Conservation (phyloP, 2,797 vertebrate species). For the Oreortyx pictus region DNA sequence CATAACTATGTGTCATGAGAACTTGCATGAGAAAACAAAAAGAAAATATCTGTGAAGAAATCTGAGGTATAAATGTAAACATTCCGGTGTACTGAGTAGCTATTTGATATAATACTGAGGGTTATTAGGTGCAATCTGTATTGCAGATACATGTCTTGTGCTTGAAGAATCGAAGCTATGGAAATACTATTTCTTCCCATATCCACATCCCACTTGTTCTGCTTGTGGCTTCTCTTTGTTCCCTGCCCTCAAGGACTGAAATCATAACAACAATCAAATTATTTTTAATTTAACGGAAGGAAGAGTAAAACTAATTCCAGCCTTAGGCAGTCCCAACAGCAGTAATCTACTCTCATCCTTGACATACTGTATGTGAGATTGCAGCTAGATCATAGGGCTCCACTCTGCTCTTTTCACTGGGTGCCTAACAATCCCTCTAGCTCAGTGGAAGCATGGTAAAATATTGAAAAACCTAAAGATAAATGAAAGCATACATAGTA, state of each 20-base stretch:
- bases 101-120: neutral
- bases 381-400: neutral
- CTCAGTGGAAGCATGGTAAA: neutral
- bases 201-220: neutral
- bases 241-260: neutral
- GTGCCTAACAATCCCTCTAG: neutral
- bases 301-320: constrained; percentile 20
- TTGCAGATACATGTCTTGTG: neutral
- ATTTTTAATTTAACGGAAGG: constrained; percentile 16
- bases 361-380: neutral
- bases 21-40: neutral
- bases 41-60: neutral
- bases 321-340: neutral
- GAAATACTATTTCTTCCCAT: neutral
- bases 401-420: neutral
- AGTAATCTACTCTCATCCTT: neutral
- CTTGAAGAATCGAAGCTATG: neutral
- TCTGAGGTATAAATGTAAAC: neutral
- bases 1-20: neutral
- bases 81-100: neutral
- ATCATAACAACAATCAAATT: neutral
- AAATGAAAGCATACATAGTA: neutral
- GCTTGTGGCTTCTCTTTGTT: constrained; percentile 2
- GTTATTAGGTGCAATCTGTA: neutral
- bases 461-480: neutral